phyloP scores from a whole-genome alignment of 1,140 invertebrate genomes.

The Metopolophium dirhodum region DNA sequence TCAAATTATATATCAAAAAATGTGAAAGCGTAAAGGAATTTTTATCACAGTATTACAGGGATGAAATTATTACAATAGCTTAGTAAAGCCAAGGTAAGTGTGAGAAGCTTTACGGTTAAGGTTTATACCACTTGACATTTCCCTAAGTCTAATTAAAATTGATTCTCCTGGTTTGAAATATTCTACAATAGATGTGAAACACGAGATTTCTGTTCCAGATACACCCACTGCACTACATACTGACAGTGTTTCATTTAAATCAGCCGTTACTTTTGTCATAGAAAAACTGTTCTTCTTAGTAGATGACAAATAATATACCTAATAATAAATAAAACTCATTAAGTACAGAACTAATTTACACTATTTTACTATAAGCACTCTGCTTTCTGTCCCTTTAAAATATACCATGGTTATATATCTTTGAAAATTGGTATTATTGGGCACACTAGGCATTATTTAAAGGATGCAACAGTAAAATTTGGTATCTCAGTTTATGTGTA shows the following conservation, averaged over 20 bases:
- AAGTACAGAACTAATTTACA: neutral
- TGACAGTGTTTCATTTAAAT: constrained; percentile 40
- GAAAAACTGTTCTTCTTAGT: constrained; percentile 45
- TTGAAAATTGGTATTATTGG: neutral
- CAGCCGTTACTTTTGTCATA: constrained; percentile 2
- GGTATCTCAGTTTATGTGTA: neutral
- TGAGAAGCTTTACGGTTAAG: constrained; percentile 39
- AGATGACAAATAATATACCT: constrained; percentile 50
- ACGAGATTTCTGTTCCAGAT: constrained; percentile 39
- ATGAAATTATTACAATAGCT: constrained; percentile 12
- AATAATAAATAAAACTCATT: constrained; percentile 23
- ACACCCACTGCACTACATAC: constrained; percentile 38
- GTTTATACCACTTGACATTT: constrained; percentile 21
- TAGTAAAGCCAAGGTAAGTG: constrained; percentile 31
- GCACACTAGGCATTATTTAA: neutral
- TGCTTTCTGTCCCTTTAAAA: neutral
- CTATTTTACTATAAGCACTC: neutral
- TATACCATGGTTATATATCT: neutral
- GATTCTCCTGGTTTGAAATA: constrained; percentile 40
- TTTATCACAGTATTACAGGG: constrained; percentile 3
- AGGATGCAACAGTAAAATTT: neutral
- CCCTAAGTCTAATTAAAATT: constrained; percentile 38
- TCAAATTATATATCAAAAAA: neutral
- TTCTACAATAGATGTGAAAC: constrained; percentile 45
- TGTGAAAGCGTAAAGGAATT: neutral